These are phyloP conservation scores for Adelphocoris suturalis DNA, from an alignment of 2,888 invertebrate species.

Conservation along the genomic window DNA sequence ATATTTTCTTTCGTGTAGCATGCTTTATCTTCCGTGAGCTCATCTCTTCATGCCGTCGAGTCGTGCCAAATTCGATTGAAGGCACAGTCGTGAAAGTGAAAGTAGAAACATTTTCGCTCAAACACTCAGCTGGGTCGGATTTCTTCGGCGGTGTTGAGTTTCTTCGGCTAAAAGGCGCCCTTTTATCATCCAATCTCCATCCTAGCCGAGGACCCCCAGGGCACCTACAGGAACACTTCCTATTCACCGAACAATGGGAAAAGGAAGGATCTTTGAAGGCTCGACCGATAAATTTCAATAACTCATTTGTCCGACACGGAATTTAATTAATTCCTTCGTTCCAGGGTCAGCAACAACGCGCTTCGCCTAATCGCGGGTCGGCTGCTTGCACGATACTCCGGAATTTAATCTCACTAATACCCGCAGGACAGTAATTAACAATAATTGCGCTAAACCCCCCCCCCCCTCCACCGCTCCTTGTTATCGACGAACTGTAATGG, in stretches of 20 bases:
- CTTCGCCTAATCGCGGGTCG: background rate
- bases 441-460: no score
- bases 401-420: background rate
- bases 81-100: background rate
- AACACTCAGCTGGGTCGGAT: background rate
- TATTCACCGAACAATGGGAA: background rate
- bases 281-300: background rate
- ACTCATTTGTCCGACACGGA: slow-evolving; percentile 5
- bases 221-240: slow-evolving; percentile 14
- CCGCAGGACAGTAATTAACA: background rate
- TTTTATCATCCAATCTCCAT: slow-evolving; percentile 34
- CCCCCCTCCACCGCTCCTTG: no score
- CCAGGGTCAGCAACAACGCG: background rate
- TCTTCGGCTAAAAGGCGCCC: slow-evolving; percentile 12
- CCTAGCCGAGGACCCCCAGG: background rate
- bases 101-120: background rate
- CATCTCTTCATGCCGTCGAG: no score
- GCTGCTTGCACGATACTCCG: background rate
- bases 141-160: background rate
- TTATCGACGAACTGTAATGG: no score
- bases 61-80: background rate
- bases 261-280: background rate
- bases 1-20: no score
- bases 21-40: no score
- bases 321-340: slow-evolving; percentile 24